Evolutionary conservation across 2,888 invertebrate species (phyloP).

Genomic region (Spialia ferax): DNA sequence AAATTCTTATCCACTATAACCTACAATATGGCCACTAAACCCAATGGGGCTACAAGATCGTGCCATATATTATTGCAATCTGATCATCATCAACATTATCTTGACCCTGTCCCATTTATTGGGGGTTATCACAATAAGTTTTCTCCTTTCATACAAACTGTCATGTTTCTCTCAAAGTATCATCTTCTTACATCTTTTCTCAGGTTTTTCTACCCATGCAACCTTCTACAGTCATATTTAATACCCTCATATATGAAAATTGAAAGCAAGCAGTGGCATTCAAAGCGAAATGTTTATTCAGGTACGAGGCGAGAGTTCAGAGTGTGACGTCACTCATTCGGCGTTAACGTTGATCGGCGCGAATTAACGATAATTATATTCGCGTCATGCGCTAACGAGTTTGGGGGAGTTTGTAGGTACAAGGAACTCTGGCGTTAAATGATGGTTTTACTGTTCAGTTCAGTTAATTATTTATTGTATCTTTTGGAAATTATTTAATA

Average conservation of each 20-base stretch:
- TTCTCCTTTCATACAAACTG: no score
- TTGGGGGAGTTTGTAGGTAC: neutral
- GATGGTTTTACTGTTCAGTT: neutral
- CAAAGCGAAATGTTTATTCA: conserved; percentile 7
- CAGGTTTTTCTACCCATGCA: no score
- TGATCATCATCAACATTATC: no score
- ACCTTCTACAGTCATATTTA: no score
- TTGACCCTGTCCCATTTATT: no score
- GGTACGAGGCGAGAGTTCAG: neutral
- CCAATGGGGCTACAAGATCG: no score
- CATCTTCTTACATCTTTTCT: no score
- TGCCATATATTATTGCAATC: no score
- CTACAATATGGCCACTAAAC: no score
- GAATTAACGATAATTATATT: conserved; percentile 13
- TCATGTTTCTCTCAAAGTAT: no score
- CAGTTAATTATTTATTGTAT: neutral
- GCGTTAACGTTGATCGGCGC: conserved; percentile 10
- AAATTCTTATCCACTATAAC: no score
- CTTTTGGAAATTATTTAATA: neutral
- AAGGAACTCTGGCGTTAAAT: neutral
- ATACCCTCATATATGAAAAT: neutral
- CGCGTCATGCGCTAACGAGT: conserved; percentile 12
- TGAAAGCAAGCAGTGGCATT: conserved; percentile 6
- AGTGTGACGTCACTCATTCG: neutral
- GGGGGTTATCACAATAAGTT: no score